phyloP scores from a whole-genome alignment of 2,888 invertebrate genomes.

The Liopterus haemorrhoidalis region DNA sequence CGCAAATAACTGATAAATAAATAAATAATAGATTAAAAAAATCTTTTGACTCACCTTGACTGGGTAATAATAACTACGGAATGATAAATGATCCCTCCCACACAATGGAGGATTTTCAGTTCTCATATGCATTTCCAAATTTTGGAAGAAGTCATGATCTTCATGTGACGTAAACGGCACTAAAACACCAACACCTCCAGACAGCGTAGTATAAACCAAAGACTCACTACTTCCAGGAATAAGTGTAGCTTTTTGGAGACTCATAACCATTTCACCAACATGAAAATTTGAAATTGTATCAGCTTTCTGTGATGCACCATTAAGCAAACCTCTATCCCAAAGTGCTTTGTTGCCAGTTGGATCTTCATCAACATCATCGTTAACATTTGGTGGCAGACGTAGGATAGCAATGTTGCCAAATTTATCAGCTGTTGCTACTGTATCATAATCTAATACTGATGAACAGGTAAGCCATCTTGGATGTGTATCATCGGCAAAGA shows the following conservation, averaged over 20 bases:
- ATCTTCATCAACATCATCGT: conserved; percentile 98
- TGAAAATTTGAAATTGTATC: conserved; percentile 91
- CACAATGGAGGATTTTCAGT: conserved; percentile 94
- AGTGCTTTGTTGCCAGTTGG: conserved; percentile 97
- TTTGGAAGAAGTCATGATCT: conserved; percentile 98
- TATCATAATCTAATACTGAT: conserved; percentile 90
- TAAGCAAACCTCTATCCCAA: conserved; percentile 88
- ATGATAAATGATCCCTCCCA: conserved; percentile 95
- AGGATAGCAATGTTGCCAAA: conserved; percentile 94
- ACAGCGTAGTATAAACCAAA: conserved; percentile 90
- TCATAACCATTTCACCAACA: conserved; percentile 91
- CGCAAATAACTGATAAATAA: not conserved
- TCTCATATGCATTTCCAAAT: conserved; percentile 99
- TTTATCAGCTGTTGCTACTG: conserved; percentile 93
- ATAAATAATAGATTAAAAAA: conserved; percentile 5
- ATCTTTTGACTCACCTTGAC: conserved; percentile 66
- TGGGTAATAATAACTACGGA: conserved; percentile 94
- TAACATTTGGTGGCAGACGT: conserved; percentile 81
- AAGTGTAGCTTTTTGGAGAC: conserved; percentile 90
- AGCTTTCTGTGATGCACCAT: conserved; percentile 96
- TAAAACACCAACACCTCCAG: conserved; percentile 88
- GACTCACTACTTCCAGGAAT: conserved; percentile 98
- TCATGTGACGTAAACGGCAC: conserved; percentile 93
- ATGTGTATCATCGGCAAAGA: conserved; percentile 97
- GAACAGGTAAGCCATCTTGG: conserved; percentile 94